These are phyloP conservation scores for Parnassius orleans DNA, from an alignment of 2,888 invertebrate species.

Conservation along the genomic window DNA sequence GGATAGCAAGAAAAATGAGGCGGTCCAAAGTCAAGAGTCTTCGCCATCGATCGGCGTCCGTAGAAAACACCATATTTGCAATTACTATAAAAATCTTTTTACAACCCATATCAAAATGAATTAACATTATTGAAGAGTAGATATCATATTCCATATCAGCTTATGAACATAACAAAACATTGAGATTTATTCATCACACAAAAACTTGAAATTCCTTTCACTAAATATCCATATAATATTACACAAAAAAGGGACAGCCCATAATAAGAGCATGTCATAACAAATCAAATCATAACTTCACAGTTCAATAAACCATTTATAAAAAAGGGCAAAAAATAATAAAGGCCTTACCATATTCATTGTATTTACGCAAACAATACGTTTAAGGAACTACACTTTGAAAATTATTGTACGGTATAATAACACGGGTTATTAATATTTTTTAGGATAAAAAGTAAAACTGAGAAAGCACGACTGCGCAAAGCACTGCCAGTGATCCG, in stretches of 20 bases:
- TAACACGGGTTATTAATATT: slow-evolving; percentile 49
- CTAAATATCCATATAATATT: slow-evolving; percentile 32
- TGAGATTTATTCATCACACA: slow-evolving; percentile 37
- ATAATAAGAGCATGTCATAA: slow-evolving; percentile 74
- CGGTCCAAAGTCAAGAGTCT: slow-evolving; percentile 73
- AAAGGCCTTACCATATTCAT: slow-evolving; percentile 77
- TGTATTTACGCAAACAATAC: slow-evolving; percentile 69
- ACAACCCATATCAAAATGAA: slow-evolving; percentile 8
- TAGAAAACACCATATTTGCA: slow-evolving; percentile 32
- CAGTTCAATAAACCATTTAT: slow-evolving; percentile 63
- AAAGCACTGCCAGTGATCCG: slow-evolving; percentile 52
- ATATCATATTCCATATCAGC: slow-evolving; percentile 1
- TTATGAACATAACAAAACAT: slow-evolving; percentile 33
- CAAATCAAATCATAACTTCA: slow-evolving; percentile 79
- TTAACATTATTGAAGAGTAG: not conserved
- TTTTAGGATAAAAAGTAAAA: slow-evolving; percentile 41
- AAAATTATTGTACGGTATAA: slow-evolving; percentile 56
- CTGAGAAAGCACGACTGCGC: slow-evolving; percentile 63
- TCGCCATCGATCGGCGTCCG: slow-evolving; percentile 68
- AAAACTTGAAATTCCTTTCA: slow-evolving; percentile 30
- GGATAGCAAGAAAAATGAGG: slow-evolving; percentile 63
- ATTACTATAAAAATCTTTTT: slow-evolving; percentile 11
- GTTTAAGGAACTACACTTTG: slow-evolving; percentile 54
- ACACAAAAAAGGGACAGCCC: slow-evolving; percentile 43
- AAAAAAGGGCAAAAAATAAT: slow-evolving; percentile 56